Conservation (phyloP, 1,140 invertebrate genomes). For the Bombus difficillimus region DNA sequence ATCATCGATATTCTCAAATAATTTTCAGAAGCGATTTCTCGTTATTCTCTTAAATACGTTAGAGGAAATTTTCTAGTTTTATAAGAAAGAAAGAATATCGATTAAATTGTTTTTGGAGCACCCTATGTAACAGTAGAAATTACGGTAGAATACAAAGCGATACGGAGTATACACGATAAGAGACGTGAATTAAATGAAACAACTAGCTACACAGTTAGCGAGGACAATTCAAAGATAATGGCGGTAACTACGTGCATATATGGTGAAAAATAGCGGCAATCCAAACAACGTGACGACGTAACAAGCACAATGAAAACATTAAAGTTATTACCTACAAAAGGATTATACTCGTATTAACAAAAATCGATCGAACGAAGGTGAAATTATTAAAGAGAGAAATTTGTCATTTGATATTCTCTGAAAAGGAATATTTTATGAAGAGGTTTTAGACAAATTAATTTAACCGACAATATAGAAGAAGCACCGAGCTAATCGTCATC, state of each 20-base stretch:
- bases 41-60: background rate
- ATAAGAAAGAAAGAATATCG: background rate
- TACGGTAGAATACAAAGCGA: background rate
- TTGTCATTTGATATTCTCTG: no score
- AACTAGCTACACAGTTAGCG: background rate
- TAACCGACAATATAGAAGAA: no score
- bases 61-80: background rate
- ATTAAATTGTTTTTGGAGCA: background rate
- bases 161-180: background rate
- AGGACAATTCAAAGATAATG: constrained; percentile 2
- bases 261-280: constrained; percentile 13
- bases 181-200: background rate
- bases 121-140: background rate
- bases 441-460: no score
- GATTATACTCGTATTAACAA: background rate
- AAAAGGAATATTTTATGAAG: no score
- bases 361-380: background rate
- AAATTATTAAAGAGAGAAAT: background rate
- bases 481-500: no score
- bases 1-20: background rate
- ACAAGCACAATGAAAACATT: background rate
- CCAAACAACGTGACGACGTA: background rate
- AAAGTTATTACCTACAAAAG: background rate
- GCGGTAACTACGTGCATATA: background rate
- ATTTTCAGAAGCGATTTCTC: background rate